Evolutionary conservation across 2,888 invertebrate genomes (phyloP), one percentile per base, ranked within the genome.

Genomic region (Philopedon plagiatum): DNA sequence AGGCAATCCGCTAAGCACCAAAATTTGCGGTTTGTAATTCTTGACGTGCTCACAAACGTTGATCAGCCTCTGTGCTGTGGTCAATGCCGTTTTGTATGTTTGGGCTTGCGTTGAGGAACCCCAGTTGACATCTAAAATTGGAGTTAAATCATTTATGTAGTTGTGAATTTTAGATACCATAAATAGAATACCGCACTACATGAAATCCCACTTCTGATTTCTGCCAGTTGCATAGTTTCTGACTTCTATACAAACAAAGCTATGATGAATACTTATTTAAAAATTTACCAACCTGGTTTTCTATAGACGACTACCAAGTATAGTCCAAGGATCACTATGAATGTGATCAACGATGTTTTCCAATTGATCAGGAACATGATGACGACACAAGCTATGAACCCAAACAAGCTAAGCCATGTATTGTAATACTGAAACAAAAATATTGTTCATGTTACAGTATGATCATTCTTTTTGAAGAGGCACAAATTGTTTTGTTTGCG

Each of bases 21-120:
- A 86, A 72, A 94, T 89, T 86, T 99, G 98, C 0, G 99, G 99
- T 83, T 95, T 92, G 86, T 97, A 99, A 87, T 98, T 99, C 87
- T 99, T 99, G 15, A 99, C 98, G 84, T 99, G 99, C 81, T 98
- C 98, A 23, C 94, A 94, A 0, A 96, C 94, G 49, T 93, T 91
- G 64, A 92, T 93, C 77, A 95, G 83, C 76, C 91, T 91, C 82
- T 95, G 93, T 0, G 96, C 93, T 13, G 95, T 93, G 8, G 93
- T 91, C 2, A 99, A 85, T 0, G 98, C 97, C 8, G 93, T 93
- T 85, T 96, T 97, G 86, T 98, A 98, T 32, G 93, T 95, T 86
- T 98, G 98, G 0, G 98, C 98, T 85, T 98, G 98, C 0, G 97
- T 96, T 5, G 97, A 96, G 68, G 97, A 96, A 21, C 98, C 98